Evolutionary conservation across 2,888 invertebrate genomes (phyloP).

Genomic region (Kryphioiulus occultus): DNA sequence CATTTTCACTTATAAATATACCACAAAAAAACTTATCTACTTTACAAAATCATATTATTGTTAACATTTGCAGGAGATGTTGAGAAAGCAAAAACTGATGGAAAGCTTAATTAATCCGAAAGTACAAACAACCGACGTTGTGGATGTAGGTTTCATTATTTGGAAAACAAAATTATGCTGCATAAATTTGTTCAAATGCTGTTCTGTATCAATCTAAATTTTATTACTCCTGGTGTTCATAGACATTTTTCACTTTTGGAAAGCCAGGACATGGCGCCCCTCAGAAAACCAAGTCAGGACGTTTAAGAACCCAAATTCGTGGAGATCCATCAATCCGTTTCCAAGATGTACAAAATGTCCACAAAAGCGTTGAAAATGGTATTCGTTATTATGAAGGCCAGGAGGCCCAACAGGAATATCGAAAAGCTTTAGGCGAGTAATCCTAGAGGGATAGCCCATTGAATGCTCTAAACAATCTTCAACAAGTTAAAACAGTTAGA

Average conservation of each 20-base stretch:
- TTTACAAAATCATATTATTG: neutral
- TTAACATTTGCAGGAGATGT: neutral
- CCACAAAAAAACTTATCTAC: neutral
- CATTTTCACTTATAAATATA: neutral
- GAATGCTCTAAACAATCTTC: too few relatives aligned
- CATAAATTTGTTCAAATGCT: too few relatives aligned
- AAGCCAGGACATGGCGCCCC: constrained; percentile 63
- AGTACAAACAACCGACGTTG: neutral
- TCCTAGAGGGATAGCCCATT: neutral
- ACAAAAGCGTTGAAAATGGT: constrained; percentile 55
- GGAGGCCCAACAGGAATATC: constrained; percentile 57
- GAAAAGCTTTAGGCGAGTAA: constrained; percentile 56
- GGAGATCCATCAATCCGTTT: constrained; percentile 73
- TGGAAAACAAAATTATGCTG: neutral
- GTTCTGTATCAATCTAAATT: neutral
- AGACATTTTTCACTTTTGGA: constrained; percentile 54
- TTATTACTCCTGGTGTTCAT: neutral
- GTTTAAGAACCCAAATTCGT: constrained; percentile 60
- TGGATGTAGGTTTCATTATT: constrained; percentile 46
- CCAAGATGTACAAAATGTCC: constrained; percentile 54
- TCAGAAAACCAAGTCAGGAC: constrained; percentile 61
- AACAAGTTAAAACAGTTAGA: too few relatives aligned
- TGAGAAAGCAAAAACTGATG: constrained; percentile 41
- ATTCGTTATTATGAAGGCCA: constrained; percentile 55
- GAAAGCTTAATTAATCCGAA: constrained; percentile 29